Base-by-base conservation (phyloP, 1,140 invertebrate genomes). In the Caerostris darwini region DNA sequence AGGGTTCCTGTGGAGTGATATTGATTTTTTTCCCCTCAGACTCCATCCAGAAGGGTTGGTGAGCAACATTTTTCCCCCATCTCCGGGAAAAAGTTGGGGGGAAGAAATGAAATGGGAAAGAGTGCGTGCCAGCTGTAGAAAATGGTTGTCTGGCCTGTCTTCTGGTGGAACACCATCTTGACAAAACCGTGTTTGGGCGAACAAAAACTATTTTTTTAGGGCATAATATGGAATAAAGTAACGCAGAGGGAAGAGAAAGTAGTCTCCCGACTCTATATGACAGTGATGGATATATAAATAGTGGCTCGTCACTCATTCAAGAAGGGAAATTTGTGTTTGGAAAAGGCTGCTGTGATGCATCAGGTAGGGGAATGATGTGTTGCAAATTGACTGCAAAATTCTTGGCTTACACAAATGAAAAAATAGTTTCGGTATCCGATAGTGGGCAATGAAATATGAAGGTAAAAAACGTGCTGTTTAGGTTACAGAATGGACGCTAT, bases 91-190 rank as follows among this genome's bases (percentile, higher is more conserved):
- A 81, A n/a, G 34, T 7, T 7, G 14, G 71, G 8, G 86, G 86
- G 58, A 67, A 17, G 86, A 88, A 53, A 61, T 67, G 58, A 67
- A 67, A 67, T 5, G 61, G 61, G 57, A 56, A 58, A 56, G 53
- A 12, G 83, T 59, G 58, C 34, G 86, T 88, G 86, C 86, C 86
- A 67, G 86, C 86, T 88, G 86, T 19, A 88, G 86, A 53, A 67
- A 88, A 88, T 88, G 86, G 61, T 61, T 19, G 53, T 61, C 50
- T 58, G 61, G 86, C 14, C 50, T 67, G 86, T 88, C 86, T 88
- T 34, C 59, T 17, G 58, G 19, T 64, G 57, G 83, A 85, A 85
- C 54, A 59, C 54, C 34, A 85, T 85, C 57, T 59, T 12, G 54
- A 85, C 83, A 85, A 85, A 85, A 85, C 56, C 83, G 34, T 59